Base-by-base conservation (phyloP, 2,113 vertebrate genomes). In the Neofelis nebulosa region DNA sequence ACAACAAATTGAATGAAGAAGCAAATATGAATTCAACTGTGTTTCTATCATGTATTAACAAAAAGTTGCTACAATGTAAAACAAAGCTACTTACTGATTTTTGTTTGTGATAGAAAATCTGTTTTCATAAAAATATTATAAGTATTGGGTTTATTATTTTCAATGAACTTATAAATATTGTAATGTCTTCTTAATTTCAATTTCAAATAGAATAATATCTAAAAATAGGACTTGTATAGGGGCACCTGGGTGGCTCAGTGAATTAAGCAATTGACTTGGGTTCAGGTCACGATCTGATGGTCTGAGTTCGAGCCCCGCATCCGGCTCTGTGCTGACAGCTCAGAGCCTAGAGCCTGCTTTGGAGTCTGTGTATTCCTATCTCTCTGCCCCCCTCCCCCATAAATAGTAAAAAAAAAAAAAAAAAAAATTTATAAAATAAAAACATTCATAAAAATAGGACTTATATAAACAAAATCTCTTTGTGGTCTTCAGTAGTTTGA, bases 111-210 rank as follows among this genome's bases (percentile, higher is more conserved):
- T n/a, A 45, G 41, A 91, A 86, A 48, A 93, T 2, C 45, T 65
- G 61, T 81, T 84, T 90, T 82, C 25, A n/a, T 87, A 82, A 93
- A 86, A 79, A 61, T 52, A 33, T 29, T 71, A 25, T 18, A 94
- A 89, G 4, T 76, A 81, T 18, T 90, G n/a, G 13, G 19, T 61
- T 91, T 81, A 65, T 82, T 86, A 57, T 50, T 87, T 65, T 76
- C 61, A 92, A 52, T 93, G 27, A 89, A 55, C 31, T 89, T n/a
- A 41, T 79, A 86, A 74, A 48, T 38, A 81, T 81, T 89, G 65
- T 38, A 61, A 91, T 83, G 11, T 80, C 91, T 69, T 87, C 29
- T 85, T 91, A 88, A 29, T 38, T 92, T 95, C 68, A 89, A 80
- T 57, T 94, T 91, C 27, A 87, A 65, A 52, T 57, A 84, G 6